Evolutionary conservation across 2,113 vertebrate genomes (phyloP), one percentile per base, ranked within the genome.

Genomic region (Gracilinanus agilis): DNA sequence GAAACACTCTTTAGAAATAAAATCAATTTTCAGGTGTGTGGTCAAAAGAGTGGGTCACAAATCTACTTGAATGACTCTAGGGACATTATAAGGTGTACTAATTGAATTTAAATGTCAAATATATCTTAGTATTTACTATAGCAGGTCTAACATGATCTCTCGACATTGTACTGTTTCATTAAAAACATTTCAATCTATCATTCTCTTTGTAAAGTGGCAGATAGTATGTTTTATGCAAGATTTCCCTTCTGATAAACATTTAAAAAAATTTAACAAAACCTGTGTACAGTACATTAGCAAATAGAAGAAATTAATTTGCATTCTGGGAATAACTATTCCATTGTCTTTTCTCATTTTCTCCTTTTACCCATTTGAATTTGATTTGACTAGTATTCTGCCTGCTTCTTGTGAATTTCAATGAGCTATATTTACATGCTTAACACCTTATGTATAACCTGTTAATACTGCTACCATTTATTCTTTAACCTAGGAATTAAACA

Each of bases 1-100:
- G 24, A 89, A 92, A 27, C 19, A 3, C 34, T 93, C 40, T 55
- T 96, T 94, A 49, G 58, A 97, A 97, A 97, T 88, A 93, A 95
- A 97, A 89, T 89, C 55, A 97, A 58, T 95, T 97, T 98, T 97
- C 95, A 97, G 93, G 95, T 96, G 91, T 55, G 9, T 75, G 89
- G 56, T 83, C 93, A 97, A 93, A 98, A 13, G 92, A 58, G 7
- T 13, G 93, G 24, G 34, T 24, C 96, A 67, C 3, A 27, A 94
- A 94, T 96, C 53, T 96, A 34, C 91, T 56, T 97, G 88, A 97
- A 93, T 91, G 55, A 94, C 93, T 21, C 24, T 95, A 92, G 94
- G 94, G 97, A 88, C 2, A 25, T 3, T 90, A 53, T 90, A 11
- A 49, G 29, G 58, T 27, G 8, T 91, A 95, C 12, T 44, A 89